phyloP scores from a whole-genome alignment of 1,140 invertebrate genomes.

The Drosophila novamexicana region DNA sequence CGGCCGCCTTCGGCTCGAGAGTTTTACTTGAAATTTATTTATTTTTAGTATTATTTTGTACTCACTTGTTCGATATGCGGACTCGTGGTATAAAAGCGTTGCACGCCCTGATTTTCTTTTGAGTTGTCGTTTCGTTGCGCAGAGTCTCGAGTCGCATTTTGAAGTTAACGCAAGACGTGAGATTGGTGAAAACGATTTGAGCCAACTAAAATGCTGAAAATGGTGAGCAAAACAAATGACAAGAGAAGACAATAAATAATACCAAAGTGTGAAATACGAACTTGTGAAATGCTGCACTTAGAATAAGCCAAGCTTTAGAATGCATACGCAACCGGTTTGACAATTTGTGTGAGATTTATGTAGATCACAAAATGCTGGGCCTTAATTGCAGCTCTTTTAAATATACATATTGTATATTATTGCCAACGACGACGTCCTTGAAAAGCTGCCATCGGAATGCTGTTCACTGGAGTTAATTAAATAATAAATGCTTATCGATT shows the following conservation, averaged over 20 bases:
- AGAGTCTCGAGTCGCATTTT: slow-evolving; percentile 69
- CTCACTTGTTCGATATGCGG: slow-evolving; percentile 59
- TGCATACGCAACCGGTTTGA: slow-evolving; percentile 44
- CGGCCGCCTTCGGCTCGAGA: slow-evolving; percentile 62
- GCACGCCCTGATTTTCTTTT: slow-evolving; percentile 84
- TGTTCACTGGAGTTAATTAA: slow-evolving; percentile 11
- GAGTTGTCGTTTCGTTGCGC: slow-evolving; percentile 83
- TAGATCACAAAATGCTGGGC: slow-evolving; percentile 44
- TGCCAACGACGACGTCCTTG: slow-evolving; percentile 28
- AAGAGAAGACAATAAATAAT: slow-evolving; percentile 1
- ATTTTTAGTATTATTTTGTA: slow-evolving; percentile 16
- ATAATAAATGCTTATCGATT: slow-evolving; percentile 11
- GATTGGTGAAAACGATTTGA: slow-evolving; percentile 74
- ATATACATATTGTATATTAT: background rate
- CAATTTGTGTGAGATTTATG: slow-evolving; percentile 43
- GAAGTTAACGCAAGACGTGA: slow-evolving; percentile 25
- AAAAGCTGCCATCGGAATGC: slow-evolving; percentile 22
- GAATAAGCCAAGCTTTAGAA: slow-evolving; percentile 30
- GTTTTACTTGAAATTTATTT: slow-evolving; percentile 51
- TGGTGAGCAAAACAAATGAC: slow-evolving; percentile 62
- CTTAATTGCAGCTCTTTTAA: slow-evolving; percentile 49
- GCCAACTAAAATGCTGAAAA: slow-evolving; percentile 41
- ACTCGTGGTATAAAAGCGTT: slow-evolving; percentile 82
- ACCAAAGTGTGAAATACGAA: slow-evolving; percentile 1
- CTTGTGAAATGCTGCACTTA: slow-evolving; percentile 15